phyloP scores from a whole-genome alignment of 2,888 invertebrate genomes.

The Opisthograptis luteolata region DNA sequence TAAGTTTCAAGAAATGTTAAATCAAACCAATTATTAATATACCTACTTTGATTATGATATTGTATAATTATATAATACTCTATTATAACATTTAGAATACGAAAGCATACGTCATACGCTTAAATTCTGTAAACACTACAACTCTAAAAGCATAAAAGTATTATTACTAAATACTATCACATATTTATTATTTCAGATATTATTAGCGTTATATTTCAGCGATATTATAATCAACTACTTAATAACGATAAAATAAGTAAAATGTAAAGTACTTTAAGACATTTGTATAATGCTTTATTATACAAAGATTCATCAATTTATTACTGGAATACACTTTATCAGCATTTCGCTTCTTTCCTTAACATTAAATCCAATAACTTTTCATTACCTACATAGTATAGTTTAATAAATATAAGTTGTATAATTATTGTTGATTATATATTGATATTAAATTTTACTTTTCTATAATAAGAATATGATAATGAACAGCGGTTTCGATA shows the following conservation, averaged over 20 bases:
- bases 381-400: conserved; percentile 15
- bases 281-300: conserved; percentile 47
- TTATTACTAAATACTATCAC: conserved; percentile 69
- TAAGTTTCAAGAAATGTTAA: no score
- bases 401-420: no score
- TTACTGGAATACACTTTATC: conserved; percentile 76
- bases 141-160: conserved; percentile 59
- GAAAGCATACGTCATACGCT: conserved; percentile 27
- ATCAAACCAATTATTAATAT: no score
- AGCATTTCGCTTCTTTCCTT: conserved; percentile 57
- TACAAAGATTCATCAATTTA: conserved; percentile 63
- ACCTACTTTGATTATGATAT: conserved; percentile 17
- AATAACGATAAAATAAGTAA: conserved; percentile 36
- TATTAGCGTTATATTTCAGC: conserved; percentile 35
- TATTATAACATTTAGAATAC: conserved; percentile 18
- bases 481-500: no score
- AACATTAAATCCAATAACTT: conserved; percentile 29
- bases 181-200: conserved; percentile 42
- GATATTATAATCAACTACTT: conserved; percentile 42
- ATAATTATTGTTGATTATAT: no score
- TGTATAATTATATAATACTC: neutral
- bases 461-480: no score
- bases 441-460: no score
- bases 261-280: conserved; percentile 28
- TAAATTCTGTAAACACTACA: conserved; percentile 19